Evolutionary conservation across 1,140 invertebrate species (phyloP), one percentile per base, ranked within the genome.

Genomic region (Pogonomyrmex barbatus): DNA sequence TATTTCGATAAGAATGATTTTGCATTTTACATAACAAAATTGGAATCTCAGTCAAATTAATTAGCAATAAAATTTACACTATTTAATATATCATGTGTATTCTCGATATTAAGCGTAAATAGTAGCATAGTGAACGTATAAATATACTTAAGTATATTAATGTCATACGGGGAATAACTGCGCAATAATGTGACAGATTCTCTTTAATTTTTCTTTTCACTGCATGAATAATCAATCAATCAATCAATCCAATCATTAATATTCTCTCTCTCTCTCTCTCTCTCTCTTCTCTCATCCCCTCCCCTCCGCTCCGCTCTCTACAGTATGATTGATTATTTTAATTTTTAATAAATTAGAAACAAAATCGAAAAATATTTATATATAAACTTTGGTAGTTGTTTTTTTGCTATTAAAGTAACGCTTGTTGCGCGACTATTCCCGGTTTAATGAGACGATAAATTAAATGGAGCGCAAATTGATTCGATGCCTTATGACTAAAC

Each of bases 21-120:
- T 17, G 30, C 63, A 84, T 47, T 88, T 75, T 71, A 62, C 75
- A 85, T 83, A 84, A 87, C 68, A 54, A 85, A 87, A 71, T 78
- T 60, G 85, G 79, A 89, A 91, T 91, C 87, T 90, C 93, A 92
- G 93, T 94, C 93, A 92, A 93, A 93, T 93, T 93, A 94, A 87
- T 86, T 93, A 93, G 93, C 92, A 94, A 93, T 93, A 93, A 93
- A 91, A 87, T 83, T 86, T 79, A 86, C 91, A 83, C 86, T 91
- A 92, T 89, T 93, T 92, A 92, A 92, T 90, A 85, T 88, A 93
- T 91, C 62, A 58, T 92, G 89, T 70, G 67, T 91, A 89, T 71
- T 89, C 79, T 86, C 73, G 56, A 88, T 60, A 77, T 73, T 91
- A 91, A 56, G 65, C 88, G 86, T 89, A 81, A 84, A 83, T 54